These are phyloP conservation scores for Zeugodacus cucurbitae DNA, from an alignment of 1,140 invertebrate species.

Conservation along the genomic window DNA sequence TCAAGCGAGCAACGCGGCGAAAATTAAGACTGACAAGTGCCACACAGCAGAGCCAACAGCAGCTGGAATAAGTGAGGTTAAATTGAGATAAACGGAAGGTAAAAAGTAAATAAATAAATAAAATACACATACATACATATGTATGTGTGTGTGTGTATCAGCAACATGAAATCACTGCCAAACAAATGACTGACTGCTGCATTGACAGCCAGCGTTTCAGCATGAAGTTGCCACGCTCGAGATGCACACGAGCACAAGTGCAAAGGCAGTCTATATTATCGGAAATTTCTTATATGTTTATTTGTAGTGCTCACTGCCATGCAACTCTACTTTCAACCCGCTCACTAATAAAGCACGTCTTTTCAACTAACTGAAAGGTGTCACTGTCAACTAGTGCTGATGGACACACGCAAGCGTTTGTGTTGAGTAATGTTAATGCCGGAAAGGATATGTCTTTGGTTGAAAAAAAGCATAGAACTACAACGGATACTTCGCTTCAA, in stretches of 20 bases:
- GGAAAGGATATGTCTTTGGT: background rate
- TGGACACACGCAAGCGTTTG: background rate
- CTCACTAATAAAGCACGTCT: background rate
- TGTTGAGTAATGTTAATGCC: background rate
- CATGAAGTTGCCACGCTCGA: background rate
- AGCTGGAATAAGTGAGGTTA: background rate
- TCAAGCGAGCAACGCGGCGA: background rate
- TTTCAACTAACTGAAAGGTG: background rate
- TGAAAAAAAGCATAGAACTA: background rate
- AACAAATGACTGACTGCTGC: background rate
- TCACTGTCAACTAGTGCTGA: slow-evolving; percentile 1
- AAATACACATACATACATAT: background rate
- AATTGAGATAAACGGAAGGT: slow-evolving; percentile 7
- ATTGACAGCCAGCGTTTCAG: background rate
- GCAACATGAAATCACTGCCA: background rate
- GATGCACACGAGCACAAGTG: background rate
- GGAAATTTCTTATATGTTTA: background rate
- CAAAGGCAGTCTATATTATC: background rate
- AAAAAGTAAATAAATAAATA: slow-evolving; percentile 2
- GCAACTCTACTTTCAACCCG: background rate
- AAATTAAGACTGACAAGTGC: slow-evolving; percentile 27
- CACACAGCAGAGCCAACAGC: background rate
- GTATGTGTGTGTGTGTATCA: background rate
- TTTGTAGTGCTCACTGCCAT: background rate
- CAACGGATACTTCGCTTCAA: background rate